phyloP scores from a whole-genome alignment of 2,888 invertebrate genomes.

The Drosophila nr. perissopoda region DNA sequence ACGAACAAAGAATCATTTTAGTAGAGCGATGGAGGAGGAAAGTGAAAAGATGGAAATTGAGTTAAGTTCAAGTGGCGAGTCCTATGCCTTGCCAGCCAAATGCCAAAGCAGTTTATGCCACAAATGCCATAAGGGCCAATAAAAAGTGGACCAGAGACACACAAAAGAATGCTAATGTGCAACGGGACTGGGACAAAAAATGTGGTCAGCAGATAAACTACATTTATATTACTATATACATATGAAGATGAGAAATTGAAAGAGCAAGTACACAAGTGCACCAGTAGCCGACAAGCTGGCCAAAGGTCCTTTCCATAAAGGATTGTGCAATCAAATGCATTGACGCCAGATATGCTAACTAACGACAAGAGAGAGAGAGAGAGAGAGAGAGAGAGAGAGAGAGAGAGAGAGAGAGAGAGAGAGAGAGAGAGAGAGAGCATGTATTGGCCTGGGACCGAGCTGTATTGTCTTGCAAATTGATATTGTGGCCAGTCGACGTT shows the following conservation, averaged over 20 bases:
- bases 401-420: no score
- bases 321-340: slow-evolving; percentile 72
- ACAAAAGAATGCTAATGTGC: slow-evolving; percentile 48
- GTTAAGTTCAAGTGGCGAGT: slow-evolving; percentile 41
- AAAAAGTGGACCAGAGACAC: slow-evolving; percentile 37
- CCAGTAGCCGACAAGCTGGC: slow-evolving; percentile 43
- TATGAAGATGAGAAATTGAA: slow-evolving; percentile 43
- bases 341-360: slow-evolving; percentile 48
- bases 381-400: background rate
- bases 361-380: slow-evolving; percentile 30
- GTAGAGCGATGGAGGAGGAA: slow-evolving; percentile 22
- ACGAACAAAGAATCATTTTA: slow-evolving; percentile 22
- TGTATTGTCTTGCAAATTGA: slow-evolving; percentile 73
- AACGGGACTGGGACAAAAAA: slow-evolving; percentile 17
- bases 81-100: slow-evolving; percentile 29
- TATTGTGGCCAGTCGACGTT: slow-evolving; percentile 50
- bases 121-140: slow-evolving; percentile 49
- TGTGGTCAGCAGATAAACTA: slow-evolving; percentile 49
- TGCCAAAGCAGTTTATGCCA: slow-evolving; percentile 59
- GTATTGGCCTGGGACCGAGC: slow-evolving; percentile 12
- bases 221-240: slow-evolving; percentile 1
- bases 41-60: slow-evolving; percentile 41
- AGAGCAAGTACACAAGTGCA: slow-evolving; percentile 44
- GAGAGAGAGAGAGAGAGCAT: no score
- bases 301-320: slow-evolving; percentile 57